Evolutionary conservation across 1,140 invertebrate species (phyloP).

Genomic region (Macrocentrus cingulum): DNA sequence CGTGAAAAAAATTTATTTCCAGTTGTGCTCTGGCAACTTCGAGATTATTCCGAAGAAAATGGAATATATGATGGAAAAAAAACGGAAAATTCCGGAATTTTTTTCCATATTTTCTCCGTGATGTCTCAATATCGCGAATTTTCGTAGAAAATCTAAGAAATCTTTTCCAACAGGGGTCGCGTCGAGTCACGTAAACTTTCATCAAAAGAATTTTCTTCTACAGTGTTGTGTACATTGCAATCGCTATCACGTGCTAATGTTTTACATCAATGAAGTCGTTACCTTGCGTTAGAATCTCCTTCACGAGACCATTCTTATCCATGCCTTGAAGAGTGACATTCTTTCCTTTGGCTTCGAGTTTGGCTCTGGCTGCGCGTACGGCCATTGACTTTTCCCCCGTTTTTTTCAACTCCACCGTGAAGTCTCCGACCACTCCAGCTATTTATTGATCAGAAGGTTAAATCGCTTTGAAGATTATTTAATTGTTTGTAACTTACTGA

Average conservation of each 20-base stretch:
- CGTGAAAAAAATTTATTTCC: too few species aligned
- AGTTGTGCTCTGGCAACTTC: too few species aligned
- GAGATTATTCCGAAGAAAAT: too few species aligned
- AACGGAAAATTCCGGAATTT: too few species aligned
- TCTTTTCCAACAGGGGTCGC: too few species aligned
- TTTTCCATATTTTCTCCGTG: too few species aligned
- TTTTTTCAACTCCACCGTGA: conserved; percentile 53
- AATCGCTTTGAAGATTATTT: conserved; percentile 3
- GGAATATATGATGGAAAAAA: too few species aligned
- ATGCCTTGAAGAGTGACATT: conserved; percentile 48
- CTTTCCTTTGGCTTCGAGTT: conserved; percentile 38
- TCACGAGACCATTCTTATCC: conserved; percentile 47
- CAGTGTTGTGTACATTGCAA: background rate
- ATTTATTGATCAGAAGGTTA: conserved; percentile 10
- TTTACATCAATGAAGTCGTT: background rate
- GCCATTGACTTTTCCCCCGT: conserved; percentile 40
- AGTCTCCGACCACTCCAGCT: conserved; percentile 50
- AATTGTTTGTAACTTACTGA: conserved; percentile 45
- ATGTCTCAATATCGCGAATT: too few species aligned
- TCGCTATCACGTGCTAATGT: background rate
- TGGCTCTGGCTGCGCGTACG: conserved; percentile 49
- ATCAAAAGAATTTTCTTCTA: conserved; percentile 33
- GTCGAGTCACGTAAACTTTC: too few species aligned
- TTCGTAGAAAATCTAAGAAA: too few species aligned
- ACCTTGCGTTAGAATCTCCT: conserved; percentile 48